These are phyloP conservation scores for Poecilobothrus nobilitatus DNA, from an alignment of 2,888 invertebrate genomes.

Conservation along the genomic window DNA sequence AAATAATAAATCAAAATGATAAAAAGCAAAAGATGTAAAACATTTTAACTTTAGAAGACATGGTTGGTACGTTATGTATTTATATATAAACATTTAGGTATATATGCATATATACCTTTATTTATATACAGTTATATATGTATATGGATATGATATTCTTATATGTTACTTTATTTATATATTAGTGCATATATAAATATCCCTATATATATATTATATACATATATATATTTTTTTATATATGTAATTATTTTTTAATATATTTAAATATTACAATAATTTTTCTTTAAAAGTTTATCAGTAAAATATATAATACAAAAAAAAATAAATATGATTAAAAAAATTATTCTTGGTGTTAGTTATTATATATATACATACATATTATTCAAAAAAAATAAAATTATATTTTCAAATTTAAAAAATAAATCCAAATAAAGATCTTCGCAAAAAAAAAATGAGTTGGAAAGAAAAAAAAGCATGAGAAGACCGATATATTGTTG, in stretches of 20 bases:
- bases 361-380: not conserved
- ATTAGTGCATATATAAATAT: not conserved
- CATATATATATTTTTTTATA: not conserved
- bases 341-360: constrained; percentile 4
- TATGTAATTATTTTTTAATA: not conserved
- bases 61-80: too few relatives aligned
- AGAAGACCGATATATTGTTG: not conserved
- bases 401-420: not conserved
- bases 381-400: not conserved
- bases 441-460: not conserved
- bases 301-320: not conserved
- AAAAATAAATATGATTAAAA: not conserved
- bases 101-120: too few relatives aligned
- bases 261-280: not conserved
- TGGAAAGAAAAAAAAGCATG: not conserved
- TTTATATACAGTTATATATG: too few relatives aligned
- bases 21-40: too few relatives aligned
- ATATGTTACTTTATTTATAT: not conserved
- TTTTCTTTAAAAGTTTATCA: not conserved
- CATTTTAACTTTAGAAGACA: too few relatives aligned
- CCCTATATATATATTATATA: not conserved
- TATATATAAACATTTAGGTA: too few relatives aligned
- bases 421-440: not conserved
- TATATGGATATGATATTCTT: too few relatives aligned
- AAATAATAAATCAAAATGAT: too few relatives aligned